These are phyloP conservation scores for Toxotes jaculatrix DNA, from an alignment of 2,113 vertebrate species.

Conservation along the genomic window DNA sequence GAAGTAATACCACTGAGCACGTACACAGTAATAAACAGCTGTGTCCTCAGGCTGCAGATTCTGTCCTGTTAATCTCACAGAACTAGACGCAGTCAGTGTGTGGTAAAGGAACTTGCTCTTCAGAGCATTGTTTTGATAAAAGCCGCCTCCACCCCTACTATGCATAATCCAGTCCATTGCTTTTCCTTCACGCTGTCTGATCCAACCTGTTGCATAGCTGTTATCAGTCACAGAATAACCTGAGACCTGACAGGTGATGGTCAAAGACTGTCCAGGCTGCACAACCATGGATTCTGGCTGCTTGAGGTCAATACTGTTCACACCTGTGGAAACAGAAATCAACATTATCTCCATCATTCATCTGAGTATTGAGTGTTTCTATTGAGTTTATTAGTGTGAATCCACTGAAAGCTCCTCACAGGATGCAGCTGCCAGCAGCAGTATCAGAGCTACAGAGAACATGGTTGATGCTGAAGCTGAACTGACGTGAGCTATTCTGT, in stretches of 20 bases:
- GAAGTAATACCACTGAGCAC: too few relatives aligned
- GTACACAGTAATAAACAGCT: not conserved
- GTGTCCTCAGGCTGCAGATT: constrained; percentile 55
- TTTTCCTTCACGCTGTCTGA: constrained; percentile 54
- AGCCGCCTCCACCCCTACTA: accelerated
- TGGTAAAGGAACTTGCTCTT: constrained; percentile 59
- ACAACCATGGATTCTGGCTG: too few relatives aligned
- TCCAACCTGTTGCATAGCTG: constrained; percentile 38
- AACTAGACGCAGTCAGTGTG: not conserved
- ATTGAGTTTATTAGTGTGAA: not conserved
- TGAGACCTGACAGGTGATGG: too few relatives aligned
- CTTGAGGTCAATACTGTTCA: not conserved
- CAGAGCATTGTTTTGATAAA: not conserved
- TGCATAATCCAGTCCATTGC: constrained; percentile 18
- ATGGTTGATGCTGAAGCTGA: constrained; percentile 39
- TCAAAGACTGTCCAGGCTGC: too few relatives aligned
- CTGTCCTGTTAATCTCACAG: constrained; percentile 53
- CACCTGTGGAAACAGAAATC: not conserved
- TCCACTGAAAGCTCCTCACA: constrained; percentile 41
- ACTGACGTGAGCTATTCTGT: too few relatives aligned
- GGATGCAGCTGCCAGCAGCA: constrained; percentile 59
- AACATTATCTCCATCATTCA: not conserved
- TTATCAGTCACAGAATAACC: too few relatives aligned
- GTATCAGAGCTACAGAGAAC: constrained; percentile 41
- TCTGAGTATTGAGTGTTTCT: not conserved